These are phyloP conservation scores for Cyclura pinguis DNA, from an alignment of 2,797 vertebrate genomes.

Conservation along the genomic window DNA sequence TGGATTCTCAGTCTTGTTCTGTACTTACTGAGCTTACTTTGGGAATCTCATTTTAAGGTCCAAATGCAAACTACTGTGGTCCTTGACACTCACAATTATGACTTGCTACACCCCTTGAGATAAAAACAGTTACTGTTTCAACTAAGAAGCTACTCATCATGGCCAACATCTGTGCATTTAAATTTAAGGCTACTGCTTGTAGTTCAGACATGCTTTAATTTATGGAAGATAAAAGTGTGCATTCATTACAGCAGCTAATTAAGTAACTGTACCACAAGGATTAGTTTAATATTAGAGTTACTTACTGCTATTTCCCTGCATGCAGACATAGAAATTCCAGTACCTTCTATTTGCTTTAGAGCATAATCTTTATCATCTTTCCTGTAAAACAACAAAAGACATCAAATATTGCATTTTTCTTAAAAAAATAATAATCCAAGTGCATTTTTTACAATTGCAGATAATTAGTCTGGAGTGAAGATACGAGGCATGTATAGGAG, in stretches of 20 bases:
- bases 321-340: conserved; percentile 99
- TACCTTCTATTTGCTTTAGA: conserved; percentile 99
- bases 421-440: conserved; percentile 25
- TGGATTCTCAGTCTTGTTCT: neutral
- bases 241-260: conserved; percentile 17
- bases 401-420: conserved; percentile 62
- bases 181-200: neutral
- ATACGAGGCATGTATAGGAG: neutral
- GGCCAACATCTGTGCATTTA: neutral
- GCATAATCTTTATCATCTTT: conserved; percentile 99
- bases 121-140: neutral
- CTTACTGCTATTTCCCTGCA: conserved; percentile 99
- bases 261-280: conserved; percentile 34
- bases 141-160: neutral
- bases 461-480: neutral
- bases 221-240: neutral
- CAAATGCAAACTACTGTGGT: neutral
- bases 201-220: neutral
- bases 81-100: neutral
- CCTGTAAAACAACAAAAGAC: conserved; percentile 84
- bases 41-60: neutral
- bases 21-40: neutral
- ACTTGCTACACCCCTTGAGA: neutral
- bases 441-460: conserved; percentile 23
- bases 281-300: conserved; percentile 68